Conservation (phyloP, 2,888 invertebrate species). For the Sphinx pinastri region DNA sequence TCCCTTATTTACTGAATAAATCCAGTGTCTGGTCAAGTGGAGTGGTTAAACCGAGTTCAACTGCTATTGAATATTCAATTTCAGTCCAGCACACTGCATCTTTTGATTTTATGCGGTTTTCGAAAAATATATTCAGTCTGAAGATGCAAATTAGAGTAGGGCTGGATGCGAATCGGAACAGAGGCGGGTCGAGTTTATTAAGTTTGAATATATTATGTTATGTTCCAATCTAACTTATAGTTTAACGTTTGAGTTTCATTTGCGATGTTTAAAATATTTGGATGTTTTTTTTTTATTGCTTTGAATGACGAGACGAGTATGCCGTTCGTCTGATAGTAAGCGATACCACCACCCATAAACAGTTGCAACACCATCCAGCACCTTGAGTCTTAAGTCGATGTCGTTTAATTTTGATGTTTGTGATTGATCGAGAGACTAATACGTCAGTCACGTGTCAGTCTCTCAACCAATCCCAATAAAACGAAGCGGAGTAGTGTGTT, state of each 20-base stretch:
- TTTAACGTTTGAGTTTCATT: not conserved
- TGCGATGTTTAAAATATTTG: no score
- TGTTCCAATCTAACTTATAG: not conserved
- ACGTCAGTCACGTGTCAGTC: no score
- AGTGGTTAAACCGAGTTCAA: slow-evolving; percentile 23
- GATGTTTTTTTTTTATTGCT: no score
- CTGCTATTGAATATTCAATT: slow-evolving; percentile 39
- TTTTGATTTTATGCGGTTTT: slow-evolving; percentile 35
- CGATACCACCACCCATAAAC: no score
- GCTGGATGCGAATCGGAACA: not conserved
- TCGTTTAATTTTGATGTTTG: no score
- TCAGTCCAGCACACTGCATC: slow-evolving; percentile 43
- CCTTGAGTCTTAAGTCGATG: no score
- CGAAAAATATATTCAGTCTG: slow-evolving; percentile 31
- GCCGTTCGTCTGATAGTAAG: no score
- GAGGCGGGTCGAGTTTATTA: not conserved
- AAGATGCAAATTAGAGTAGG: not conserved
- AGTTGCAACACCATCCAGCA: no score
- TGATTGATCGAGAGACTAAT: no score
- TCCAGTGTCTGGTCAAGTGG: slow-evolving; percentile 2
- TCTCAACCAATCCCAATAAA: no score
- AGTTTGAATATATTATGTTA: not conserved
- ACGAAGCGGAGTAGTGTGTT: no score
- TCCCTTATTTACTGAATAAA: slow-evolving; percentile 9
- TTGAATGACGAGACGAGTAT: no score